Base-by-base conservation (phyloP, 2,888 invertebrate genomes). In the Julus scandinavius region DNA sequence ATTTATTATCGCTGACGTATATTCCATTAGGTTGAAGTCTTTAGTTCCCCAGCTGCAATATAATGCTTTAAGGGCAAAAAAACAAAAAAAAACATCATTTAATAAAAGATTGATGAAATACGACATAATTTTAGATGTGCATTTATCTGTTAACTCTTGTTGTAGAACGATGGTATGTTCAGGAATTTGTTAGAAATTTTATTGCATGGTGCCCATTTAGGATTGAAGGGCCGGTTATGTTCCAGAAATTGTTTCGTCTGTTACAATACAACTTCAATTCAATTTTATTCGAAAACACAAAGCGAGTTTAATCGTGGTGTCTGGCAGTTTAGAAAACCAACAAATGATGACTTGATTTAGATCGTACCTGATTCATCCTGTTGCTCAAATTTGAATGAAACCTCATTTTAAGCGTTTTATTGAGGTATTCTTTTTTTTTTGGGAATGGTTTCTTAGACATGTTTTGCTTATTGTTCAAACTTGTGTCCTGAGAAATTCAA, bases 1-100 rank as follows among this genome's bases (percentile, higher is more conserved):
- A 72, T 72, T 72, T 72, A 72, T 72, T 72, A 72, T 72, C 72
- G 72, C 72, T 29, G 72, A 72, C 72, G 72, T 72, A 29, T 29
- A 72, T 72, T 72, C 72, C 72, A 72, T 72, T 72, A 72, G 72
- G 29, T 29, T 72, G 7, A 72, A 72, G 72, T 72, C 72, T 72
- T 72, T 72, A 72, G 72, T 72, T 72, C 72, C 72, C 72, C 29
- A 72, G 72, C 72, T 72, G 72, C 72, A 72, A 72, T 72, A 72
- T 72, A 29, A 20, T 72, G 72, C 72, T 72, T 72, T 72, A 9
- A 72, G 72, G 72, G 72, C 29, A 72, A 29, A 5, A 45, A 45
- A 29, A 29, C 0, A 29, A 29, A 29, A 45, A 54, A 72, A 72
- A 72, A 72, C 72, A 29, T 72, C 72, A 20, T 72, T 72, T 72